Evolutionary conservation across 35 echinoderm and acorn worm species (phyloP).

Genomic region (Apostichopus californicus): DNA sequence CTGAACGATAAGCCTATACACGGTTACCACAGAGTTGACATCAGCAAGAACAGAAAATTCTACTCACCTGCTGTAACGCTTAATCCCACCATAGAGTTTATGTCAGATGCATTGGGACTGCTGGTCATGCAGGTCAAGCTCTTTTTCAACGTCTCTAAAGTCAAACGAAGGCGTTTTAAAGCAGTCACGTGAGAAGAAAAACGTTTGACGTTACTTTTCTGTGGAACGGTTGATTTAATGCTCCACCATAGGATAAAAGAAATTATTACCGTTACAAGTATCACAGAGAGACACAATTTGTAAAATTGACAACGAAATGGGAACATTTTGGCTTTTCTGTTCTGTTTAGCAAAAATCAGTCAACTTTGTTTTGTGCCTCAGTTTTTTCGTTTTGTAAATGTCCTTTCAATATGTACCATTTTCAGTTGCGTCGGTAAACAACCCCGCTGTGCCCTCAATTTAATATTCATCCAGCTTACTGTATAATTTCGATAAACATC

Average conservation of each 20-base stretch:
- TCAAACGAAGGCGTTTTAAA: not conserved
- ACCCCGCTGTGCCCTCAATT: too few species aligned
- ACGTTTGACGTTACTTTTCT: not conserved
- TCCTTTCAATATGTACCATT: too few species aligned
- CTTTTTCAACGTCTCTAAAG: not conserved
- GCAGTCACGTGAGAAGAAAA: not conserved
- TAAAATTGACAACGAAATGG: not conserved
- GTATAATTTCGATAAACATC: too few species aligned
- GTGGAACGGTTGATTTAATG: not conserved
- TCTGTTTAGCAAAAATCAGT: too few species aligned
- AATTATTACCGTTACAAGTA: not conserved
- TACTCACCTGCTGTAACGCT: slow-evolving; percentile 24
- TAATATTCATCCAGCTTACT: too few species aligned
- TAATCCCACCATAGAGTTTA: slow-evolving; percentile 22
- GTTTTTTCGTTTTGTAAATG: too few species aligned
- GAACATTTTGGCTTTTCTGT: too few species aligned
- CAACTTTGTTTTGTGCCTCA: too few species aligned
- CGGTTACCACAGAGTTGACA: slow-evolving; percentile 12
- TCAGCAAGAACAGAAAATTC: slow-evolving; percentile 2
- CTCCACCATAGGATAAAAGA: not conserved
- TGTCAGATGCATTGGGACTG: not conserved
- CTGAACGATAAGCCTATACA: not conserved
- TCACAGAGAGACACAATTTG: not conserved
- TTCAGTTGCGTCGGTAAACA: too few species aligned
- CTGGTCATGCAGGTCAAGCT: not conserved